Percentiles rank a stretch among this genome's conserved stretches.
Evolutionary conservation across 2,113 vertebrate genomes (phyloP).

Genomic region (Oryzias celebensis): DNA sequence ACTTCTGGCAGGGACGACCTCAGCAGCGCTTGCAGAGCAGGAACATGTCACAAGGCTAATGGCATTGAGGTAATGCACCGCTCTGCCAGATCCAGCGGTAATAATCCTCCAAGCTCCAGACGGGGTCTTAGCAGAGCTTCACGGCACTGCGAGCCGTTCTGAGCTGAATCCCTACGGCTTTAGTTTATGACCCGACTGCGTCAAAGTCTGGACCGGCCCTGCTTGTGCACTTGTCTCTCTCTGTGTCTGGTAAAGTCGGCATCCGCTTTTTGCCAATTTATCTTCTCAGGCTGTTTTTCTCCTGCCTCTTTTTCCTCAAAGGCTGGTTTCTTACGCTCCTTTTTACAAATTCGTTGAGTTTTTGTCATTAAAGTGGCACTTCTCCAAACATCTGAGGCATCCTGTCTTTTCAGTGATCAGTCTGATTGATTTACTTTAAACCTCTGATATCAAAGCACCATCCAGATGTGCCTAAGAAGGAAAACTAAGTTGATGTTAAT

Average conservation of each 20-base stretch:
- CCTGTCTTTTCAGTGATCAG: conserved; percentile 35
- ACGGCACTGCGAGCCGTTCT: conserved; percentile 43
- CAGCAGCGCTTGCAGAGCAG: conserved; percentile 18
- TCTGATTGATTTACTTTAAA: conserved; percentile 60
- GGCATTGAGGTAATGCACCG: conserved; percentile 63
- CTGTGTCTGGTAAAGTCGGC: conserved; percentile 64
- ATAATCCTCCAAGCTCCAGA: conserved; percentile 55
- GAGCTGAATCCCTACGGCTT: conserved; percentile 58
- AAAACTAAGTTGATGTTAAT: conserved; percentile 52
- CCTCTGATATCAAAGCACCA: conserved; percentile 46
- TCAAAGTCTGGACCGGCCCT: conserved; percentile 59
- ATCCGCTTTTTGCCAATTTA: conserved; percentile 54
- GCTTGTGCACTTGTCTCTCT: conserved; percentile 65
- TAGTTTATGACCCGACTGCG: conserved; percentile 60
- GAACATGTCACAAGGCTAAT: conserved; percentile 58
- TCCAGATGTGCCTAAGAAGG: conserved; percentile 63
- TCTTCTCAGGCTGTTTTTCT: conserved; percentile 50
- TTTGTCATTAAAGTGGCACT: conserved; percentile 36
- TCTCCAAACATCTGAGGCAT: conserved; percentile 17
- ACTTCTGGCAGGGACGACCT: conserved; percentile 34
- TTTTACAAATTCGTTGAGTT: conserved; percentile 12
- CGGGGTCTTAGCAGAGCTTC: conserved; percentile 57
- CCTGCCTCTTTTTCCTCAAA: conserved; percentile 27
- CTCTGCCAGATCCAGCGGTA: conserved; percentile 63
- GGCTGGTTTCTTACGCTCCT: conserved; percentile 32